These are phyloP conservation scores for Pogonocherus hispidulus DNA, from an alignment of 2,888 invertebrate genomes.

Conservation along the genomic window DNA sequence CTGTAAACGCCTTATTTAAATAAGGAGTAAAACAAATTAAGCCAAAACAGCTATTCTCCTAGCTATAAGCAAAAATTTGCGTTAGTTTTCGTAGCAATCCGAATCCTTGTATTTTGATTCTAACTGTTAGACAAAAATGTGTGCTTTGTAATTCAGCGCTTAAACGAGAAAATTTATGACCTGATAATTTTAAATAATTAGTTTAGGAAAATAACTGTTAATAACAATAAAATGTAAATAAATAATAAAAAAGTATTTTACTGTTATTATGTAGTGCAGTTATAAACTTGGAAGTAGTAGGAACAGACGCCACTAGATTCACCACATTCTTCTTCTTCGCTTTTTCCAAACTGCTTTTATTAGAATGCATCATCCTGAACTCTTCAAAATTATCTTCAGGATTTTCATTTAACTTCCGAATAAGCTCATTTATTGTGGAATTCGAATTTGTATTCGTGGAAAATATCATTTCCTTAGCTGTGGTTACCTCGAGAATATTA, in stretches of 20 bases:
- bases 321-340: constrained; percentile 8
- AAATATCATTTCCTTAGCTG: constrained; percentile 30
- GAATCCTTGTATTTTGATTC: no score
- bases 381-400: constrained; percentile 45
- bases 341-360: not conserved
- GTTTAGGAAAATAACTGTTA: no score
- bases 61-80: no score
- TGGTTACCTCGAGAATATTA: constrained; percentile 43
- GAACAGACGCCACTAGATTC: constrained; percentile 28
- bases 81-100: no score
- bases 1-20: no score
- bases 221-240: no score
- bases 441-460: constrained; percentile 29
- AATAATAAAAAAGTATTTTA: constrained; percentile 3
- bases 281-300: not conserved
- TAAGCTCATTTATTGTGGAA: constrained; percentile 37
- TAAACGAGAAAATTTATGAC: no score
- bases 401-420: constrained; percentile 44
- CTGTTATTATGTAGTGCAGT: constrained; percentile 12
- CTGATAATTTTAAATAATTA: no score
- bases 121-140: no score
- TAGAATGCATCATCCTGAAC: constrained; percentile 25
- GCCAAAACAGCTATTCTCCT: no score
- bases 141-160: no score
- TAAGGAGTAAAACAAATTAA: no score